These are phyloP conservation scores for Scotopteryx bipunctaria DNA, from an alignment of 2,888 invertebrate species.

Conservation along the genomic window DNA sequence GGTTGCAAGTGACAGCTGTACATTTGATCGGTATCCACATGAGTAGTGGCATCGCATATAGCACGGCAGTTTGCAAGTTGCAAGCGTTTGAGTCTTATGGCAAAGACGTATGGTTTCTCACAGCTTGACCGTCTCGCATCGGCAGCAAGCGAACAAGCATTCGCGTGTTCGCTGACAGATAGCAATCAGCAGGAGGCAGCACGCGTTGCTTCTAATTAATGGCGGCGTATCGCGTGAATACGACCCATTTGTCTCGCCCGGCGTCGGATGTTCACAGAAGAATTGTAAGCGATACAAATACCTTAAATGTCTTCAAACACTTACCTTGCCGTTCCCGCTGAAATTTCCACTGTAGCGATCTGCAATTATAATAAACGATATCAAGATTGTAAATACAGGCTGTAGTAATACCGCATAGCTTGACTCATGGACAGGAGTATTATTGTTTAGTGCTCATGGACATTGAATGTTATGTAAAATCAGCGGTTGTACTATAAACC, in stretches of 20 bases:
- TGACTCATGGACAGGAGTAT: too few species aligned
- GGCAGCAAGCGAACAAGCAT: conserved; percentile 50
- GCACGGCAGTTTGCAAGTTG: too few species aligned
- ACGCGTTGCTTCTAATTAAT: conserved; percentile 76
- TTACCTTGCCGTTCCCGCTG: conserved; percentile 57
- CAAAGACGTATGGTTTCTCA: conserved; percentile 15
- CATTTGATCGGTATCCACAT: conserved; percentile 20
- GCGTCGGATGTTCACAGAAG: conserved; percentile 77
- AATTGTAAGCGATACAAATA: conserved; percentile 79
- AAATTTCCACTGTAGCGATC: conserved; percentile 58
- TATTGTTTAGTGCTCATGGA: too few species aligned
- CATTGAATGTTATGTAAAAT: conserved; percentile 24
- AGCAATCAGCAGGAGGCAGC: conserved; percentile 69
- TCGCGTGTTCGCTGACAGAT: conserved; percentile 76
- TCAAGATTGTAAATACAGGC: conserved; percentile 59
- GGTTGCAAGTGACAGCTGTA: conserved; percentile 20
- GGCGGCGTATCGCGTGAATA: conserved; percentile 72
- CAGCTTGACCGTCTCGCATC: conserved; percentile 20
- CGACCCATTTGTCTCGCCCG: conserved; percentile 69
- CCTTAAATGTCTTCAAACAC: conserved; percentile 76
- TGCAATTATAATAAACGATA: conserved; percentile 71
- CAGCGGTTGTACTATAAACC: conserved; percentile 10
- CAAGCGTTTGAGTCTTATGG: conserved; percentile 13
- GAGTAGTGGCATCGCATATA: conserved; percentile 1
- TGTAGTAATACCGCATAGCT: conserved; percentile 47